Evolutionary conservation across 1,140 invertebrate genomes (phyloP).

Genomic region (Samia ricini): DNA sequence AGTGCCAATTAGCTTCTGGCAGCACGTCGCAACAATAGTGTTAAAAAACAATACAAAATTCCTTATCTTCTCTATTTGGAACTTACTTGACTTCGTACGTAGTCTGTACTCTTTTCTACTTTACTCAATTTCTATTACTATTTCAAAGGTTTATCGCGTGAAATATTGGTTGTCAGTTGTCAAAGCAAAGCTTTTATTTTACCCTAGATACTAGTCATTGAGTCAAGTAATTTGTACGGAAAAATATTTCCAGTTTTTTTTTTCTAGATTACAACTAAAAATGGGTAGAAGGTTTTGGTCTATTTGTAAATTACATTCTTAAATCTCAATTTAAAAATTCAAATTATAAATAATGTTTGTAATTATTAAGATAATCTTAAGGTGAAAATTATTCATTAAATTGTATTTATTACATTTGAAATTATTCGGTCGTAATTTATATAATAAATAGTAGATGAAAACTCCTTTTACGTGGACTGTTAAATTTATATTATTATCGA

Average conservation of each 20-base stretch:
- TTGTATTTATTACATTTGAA: not conserved
- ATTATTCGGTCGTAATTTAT: not conserved
- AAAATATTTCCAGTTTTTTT: too few species aligned
- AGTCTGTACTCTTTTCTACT: not conserved
- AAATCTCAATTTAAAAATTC: too few species aligned
- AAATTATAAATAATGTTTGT: too few species aligned
- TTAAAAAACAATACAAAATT: not conserved
- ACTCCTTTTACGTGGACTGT: not conserved
- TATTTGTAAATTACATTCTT: too few species aligned
- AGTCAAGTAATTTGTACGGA: too few species aligned
- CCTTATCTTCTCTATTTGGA: not conserved
- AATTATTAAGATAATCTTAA: not conserved
- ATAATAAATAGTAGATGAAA: not conserved
- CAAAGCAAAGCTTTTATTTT: too few species aligned
- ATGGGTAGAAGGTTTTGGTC: too few species aligned
- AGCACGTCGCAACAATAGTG: not conserved
- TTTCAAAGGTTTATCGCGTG: not conserved
- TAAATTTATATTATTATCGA: slow-evolving; percentile 6
- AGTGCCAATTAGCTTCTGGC: not conserved
- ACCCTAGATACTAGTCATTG: too few species aligned
- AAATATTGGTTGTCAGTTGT: too few species aligned
- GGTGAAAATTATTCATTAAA: not conserved
- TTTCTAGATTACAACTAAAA: too few species aligned
- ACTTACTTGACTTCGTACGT: not conserved
- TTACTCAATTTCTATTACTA: not conserved